Percentiles rank a stretch among this genome's conserved stretches.
These are phyloP conservation scores for Callinectes sapidus DNA, from an alignment of 2,888 invertebrate species.

Conservation along the genomic window DNA sequence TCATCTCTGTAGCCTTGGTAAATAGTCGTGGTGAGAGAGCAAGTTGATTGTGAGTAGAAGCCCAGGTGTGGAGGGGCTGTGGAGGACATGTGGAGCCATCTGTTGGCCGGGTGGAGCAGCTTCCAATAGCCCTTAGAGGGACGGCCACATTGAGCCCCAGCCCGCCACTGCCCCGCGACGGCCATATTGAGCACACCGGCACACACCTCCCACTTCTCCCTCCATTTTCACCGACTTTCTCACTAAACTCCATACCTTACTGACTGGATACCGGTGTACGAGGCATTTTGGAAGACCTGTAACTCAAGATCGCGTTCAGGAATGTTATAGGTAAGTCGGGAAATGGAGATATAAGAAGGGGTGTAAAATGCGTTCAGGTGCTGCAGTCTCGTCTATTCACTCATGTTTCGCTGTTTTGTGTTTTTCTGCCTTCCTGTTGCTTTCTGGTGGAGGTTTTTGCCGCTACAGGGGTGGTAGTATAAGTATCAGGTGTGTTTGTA, in stretches of 20 bases:
- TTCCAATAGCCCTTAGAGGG: slow-evolving; percentile 67
- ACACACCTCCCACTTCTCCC: slow-evolving; percentile 47
- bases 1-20: no score
- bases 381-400: not conserved
- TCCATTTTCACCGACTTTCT: slow-evolving; percentile 3
- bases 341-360: not conserved
- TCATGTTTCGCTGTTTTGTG: not conserved
- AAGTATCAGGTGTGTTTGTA: not conserved
- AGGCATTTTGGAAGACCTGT: slow-evolving; percentile 53
- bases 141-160: slow-evolving; percentile 53
- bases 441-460: not conserved
- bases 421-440: not conserved
- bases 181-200: slow-evolving; percentile 62
- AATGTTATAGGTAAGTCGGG: slow-evolving; percentile 61
- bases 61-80: slow-evolving; percentile 10
- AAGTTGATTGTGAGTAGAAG: no score
- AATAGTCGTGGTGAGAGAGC: no score
- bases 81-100: slow-evolving; percentile 59
- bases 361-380: not conserved
- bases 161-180: slow-evolving; percentile 41
- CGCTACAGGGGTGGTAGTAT: not conserved
- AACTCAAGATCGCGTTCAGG: slow-evolving; percentile 60
- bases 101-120: slow-evolving; percentile 59
- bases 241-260: not conserved
- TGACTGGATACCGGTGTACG: not conserved